Evolutionary conservation across 2,888 invertebrate genomes (phyloP).

Genomic region (Calephelis perditalis): DNA sequence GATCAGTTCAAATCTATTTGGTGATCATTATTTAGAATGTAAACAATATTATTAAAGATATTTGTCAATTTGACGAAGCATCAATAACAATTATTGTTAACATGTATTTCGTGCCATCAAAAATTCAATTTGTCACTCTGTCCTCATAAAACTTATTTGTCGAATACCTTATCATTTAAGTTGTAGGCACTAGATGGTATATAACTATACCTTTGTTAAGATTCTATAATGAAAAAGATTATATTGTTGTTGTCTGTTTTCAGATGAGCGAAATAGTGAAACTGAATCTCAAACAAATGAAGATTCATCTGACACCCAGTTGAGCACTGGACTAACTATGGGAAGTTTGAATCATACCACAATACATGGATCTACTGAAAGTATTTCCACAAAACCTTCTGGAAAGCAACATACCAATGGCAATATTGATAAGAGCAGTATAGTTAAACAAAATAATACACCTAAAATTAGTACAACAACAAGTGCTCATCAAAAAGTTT

Average conservation of each 20-base stretch:
- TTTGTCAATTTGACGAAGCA: too few species aligned
- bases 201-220: too few species aligned
- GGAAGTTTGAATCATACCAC: constrained; percentile 66
- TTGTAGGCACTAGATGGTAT: too few species aligned
- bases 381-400: constrained; percentile 67
- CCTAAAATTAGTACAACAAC: constrained; percentile 62
- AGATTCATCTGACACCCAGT: constrained; percentile 84
- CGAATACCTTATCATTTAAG: too few species aligned
- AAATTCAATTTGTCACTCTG: too few species aligned
- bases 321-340: constrained; percentile 66
- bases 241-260: constrained; percentile 29
- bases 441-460: constrained; percentile 57
- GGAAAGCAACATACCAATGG: constrained; percentile 74
- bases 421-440: constrained; percentile 56
- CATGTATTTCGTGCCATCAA: too few species aligned
- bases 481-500: constrained; percentile 62
- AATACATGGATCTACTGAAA: constrained; percentile 71
- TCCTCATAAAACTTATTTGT: too few species aligned
- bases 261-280: constrained; percentile 91
- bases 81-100: too few species aligned
- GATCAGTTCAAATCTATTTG: too few species aligned
- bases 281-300: constrained; percentile 91
- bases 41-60: too few species aligned
- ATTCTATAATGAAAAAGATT: too few species aligned
- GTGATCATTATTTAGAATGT: too few species aligned